These are phyloP conservation scores for human DNA, from an alignment of 2,113 vertebrate species.

Conservation along the genomic window DNA sequence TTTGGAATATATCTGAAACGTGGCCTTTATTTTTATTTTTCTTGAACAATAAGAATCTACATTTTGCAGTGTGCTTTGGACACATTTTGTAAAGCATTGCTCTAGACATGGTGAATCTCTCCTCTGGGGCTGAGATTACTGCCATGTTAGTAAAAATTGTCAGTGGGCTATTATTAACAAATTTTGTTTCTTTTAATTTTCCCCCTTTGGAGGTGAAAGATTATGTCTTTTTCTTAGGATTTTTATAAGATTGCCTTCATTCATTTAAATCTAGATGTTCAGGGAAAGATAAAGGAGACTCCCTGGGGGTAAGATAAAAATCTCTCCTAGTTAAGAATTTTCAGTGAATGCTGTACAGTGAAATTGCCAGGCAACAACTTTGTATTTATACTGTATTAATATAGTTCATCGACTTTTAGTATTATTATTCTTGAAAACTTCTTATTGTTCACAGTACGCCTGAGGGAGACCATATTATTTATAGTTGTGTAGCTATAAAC, in stretches of 20 bases:
- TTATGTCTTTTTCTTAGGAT: not conserved
- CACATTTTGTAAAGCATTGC: not conserved
- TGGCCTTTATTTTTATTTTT: not conserved
- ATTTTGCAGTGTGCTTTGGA: not conserved
- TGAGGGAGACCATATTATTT: constrained; percentile 54
- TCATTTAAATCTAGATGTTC: not conserved
- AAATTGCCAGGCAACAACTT: constrained; percentile 41
- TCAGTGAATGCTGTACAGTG: not conserved
- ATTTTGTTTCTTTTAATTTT: constrained; percentile 23
- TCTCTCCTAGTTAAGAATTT: constrained; percentile 21
- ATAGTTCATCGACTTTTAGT: constrained; percentile 58
- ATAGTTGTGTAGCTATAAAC: constrained; percentile 46
- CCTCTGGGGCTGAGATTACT: not conserved
- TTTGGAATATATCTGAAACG: not conserved
- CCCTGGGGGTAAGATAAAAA: not conserved
- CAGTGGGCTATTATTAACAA: not conserved
- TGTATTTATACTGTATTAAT: constrained; percentile 47
- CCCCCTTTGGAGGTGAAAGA: not conserved
- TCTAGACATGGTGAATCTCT: not conserved
- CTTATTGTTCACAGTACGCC: constrained; percentile 61
- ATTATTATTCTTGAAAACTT: constrained; percentile 49
- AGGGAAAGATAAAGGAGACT: not conserved
- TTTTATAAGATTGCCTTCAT: not conserved
- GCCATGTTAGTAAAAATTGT: not conserved
- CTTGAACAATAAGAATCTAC: not conserved